Evolutionary conservation across 30 jellyfish, hydroid and myxozoan species (phyloP).

Genomic region (Cassiopea xamachana): DNA sequence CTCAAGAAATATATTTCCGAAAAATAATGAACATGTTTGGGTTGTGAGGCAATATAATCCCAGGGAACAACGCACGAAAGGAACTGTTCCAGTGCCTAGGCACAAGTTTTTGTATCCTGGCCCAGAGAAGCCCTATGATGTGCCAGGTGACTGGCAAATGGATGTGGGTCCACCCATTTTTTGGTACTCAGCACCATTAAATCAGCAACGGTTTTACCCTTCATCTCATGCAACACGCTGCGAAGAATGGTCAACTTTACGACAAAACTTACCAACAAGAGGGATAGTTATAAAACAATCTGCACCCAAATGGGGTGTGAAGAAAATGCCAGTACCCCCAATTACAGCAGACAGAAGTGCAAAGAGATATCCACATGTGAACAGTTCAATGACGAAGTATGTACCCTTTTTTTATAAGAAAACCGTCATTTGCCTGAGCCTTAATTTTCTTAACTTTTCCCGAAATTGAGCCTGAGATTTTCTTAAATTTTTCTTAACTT

Average conservation of each 20-base stretch:
- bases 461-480: too few relatives aligned
- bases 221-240: constrained; percentile 84
- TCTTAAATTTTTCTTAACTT: too few relatives aligned
- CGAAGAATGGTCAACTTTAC: constrained; percentile 89
- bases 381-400: constrained; percentile 88
- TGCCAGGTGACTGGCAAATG: constrained; percentile 75
- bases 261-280: constrained; percentile 78
- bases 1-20: constrained; percentile 55
- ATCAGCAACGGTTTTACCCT: constrained; percentile 26
- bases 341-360: constrained; percentile 1
- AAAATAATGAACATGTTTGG: constrained; percentile 83
- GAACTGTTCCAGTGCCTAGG: constrained; percentile 85
- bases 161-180: constrained; percentile 77
- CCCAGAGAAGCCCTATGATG: constrained; percentile 42
- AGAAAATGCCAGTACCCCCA: constrained; percentile 13
- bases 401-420: neutral
- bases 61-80: constrained; percentile 68
- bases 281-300: constrained; percentile 18
- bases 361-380: constrained; percentile 64
- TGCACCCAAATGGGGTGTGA: constrained; percentile 88
- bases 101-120: constrained; percentile 53
- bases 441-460: too few relatives aligned
- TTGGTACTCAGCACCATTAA: constrained; percentile 36
- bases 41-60: constrained; percentile 62
- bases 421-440: too few relatives aligned